A percentile compares a stretch with the other conserved stretches of the same genome.
These are phyloP conservation scores for Sinocyclocheilus rhinocerous DNA, from an alignment of 2,113 vertebrate genomes.

Conservation along the genomic window DNA sequence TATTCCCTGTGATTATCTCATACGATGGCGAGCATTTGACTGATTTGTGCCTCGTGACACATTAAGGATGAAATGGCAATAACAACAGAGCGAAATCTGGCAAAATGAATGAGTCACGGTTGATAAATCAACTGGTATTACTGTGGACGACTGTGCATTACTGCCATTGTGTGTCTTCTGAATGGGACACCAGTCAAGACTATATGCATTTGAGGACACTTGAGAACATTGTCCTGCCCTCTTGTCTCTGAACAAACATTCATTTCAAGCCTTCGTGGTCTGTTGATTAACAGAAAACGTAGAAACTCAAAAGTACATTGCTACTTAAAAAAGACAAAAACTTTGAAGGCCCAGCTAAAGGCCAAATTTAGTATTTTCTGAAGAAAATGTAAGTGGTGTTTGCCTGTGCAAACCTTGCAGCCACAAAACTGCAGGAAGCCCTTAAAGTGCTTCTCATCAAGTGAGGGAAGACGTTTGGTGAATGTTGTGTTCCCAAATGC, in stretches of 20 bases:
- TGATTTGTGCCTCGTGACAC: constrained; percentile 56
- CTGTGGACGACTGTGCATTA: constrained; percentile 12
- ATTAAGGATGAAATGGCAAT: constrained; percentile 36
- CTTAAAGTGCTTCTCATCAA: background rate
- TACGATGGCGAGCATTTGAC: background rate
- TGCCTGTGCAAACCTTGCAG: background rate
- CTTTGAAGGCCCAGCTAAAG: background rate
- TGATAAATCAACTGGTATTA: constrained; percentile 51
- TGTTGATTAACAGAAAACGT: background rate
- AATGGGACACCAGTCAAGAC: constrained; percentile 22
- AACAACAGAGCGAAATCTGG: constrained; percentile 16
- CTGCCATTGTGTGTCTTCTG: constrained; percentile 45
- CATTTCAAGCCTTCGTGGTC: background rate
- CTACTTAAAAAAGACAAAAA: too few species aligned
- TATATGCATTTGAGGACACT: constrained; percentile 15
- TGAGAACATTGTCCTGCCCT: background rate
- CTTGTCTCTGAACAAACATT: background rate
- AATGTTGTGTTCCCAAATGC: background rate
- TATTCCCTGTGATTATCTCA: constrained; percentile 25
- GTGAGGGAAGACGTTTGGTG: background rate
- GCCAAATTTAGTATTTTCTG: background rate
- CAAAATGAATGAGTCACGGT: constrained; percentile 24
- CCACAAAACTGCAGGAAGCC: background rate
- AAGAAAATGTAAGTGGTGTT: background rate
- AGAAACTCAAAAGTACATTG: background rate